phyloP scores from a whole-genome alignment of 2,888 invertebrate genomes.

The Megastigmus dorsalis region DNA sequence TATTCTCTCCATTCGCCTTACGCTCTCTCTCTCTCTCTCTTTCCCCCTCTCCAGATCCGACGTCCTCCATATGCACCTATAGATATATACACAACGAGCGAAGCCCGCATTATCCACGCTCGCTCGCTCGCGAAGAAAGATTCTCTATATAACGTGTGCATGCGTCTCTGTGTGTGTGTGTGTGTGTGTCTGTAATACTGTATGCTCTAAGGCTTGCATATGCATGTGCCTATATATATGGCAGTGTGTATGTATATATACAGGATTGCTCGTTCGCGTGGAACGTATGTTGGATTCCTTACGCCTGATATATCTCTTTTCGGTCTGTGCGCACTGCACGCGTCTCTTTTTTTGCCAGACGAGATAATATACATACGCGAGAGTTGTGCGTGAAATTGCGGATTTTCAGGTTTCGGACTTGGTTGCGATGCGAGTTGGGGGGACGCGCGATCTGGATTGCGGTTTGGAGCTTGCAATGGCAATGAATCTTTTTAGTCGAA shows the following conservation, averaged over 20 bases:
- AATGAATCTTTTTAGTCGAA: too few species aligned
- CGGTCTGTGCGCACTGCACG: background rate
- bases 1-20: conserved; percentile 58
- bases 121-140: conserved; percentile 31
- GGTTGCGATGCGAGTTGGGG: too few species aligned
- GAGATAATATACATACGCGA: too few species aligned
- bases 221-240: conserved; percentile 10
- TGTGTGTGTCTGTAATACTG: background rate
- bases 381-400: too few species aligned
- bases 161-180: background rate
- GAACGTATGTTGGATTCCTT: conserved; percentile 11
- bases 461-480: too few species aligned
- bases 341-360: background rate
- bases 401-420: too few species aligned
- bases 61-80: conserved; percentile 48
- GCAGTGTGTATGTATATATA: too few species aligned
- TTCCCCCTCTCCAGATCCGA: conserved; percentile 50
- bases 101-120: conserved; percentile 18
- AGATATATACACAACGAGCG: too few species aligned
- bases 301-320: background rate
- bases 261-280: background rate
- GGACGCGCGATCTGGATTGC: too few species aligned
- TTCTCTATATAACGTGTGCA: too few species aligned
- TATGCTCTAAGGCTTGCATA: conserved; percentile 13
- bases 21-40: conserved; percentile 44